phyloP scores from a whole-genome alignment of 2,888 invertebrate genomes.

The Oxycera nigricornis region DNA sequence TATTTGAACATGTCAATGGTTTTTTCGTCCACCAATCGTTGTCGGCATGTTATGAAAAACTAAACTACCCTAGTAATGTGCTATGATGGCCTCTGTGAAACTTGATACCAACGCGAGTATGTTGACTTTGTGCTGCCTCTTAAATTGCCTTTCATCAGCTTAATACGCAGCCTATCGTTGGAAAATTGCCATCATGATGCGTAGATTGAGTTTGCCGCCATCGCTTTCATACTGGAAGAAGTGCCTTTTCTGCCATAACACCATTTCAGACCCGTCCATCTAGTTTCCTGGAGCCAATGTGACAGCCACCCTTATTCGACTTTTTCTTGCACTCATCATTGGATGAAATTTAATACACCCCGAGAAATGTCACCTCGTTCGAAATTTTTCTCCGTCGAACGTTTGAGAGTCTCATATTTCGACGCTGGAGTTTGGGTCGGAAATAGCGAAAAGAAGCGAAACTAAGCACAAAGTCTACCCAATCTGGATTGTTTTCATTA shows the following conservation, averaged over 20 bases:
- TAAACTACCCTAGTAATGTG: too few relatives aligned
- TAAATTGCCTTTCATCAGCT: slow-evolving; percentile 31
- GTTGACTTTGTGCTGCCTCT: slow-evolving; percentile 38
- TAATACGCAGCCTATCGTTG: neutral
- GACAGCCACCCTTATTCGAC: slow-evolving; percentile 4
- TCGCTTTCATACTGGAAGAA: neutral
- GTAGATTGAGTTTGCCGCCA: slow-evolving; percentile 7
- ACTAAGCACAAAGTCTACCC: neutral
- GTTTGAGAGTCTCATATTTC: neutral
- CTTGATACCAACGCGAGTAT: slow-evolving; percentile 18
- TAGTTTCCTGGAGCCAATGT: slow-evolving; percentile 3
- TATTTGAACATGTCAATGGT: neutral
- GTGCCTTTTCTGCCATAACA: neutral
- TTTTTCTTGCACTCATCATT: neutral
- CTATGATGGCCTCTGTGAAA: slow-evolving; percentile 12
- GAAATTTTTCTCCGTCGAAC: neutral
- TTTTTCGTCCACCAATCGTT: neutral
- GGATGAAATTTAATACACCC: slow-evolving; percentile 25
- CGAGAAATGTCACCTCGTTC: slow-evolving; percentile 14
- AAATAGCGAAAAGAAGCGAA: neutral
- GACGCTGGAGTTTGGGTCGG: too few relatives aligned
- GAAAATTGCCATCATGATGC: slow-evolving; percentile 28
- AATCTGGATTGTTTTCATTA: too few relatives aligned
- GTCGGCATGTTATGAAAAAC: too few relatives aligned
- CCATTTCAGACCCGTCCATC: neutral